Base-by-base conservation (phyloP, 2,888 invertebrate genomes). In the Parapristionchus giblindavisi region DNA sequence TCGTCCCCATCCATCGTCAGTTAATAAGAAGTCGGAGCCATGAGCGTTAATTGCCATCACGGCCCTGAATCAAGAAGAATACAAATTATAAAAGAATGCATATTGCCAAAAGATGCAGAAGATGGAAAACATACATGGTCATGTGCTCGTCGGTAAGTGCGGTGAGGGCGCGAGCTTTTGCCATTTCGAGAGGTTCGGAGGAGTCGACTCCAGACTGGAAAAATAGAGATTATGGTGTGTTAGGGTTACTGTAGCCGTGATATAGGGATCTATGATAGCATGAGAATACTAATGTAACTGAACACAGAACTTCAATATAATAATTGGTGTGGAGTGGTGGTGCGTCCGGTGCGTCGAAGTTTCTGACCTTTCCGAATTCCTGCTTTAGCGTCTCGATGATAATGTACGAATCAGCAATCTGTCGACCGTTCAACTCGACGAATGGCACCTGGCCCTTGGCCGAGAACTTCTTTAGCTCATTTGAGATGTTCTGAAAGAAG, bases 341-440 rank as follows among this genome's bases (percentile, higher is more conserved):
- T n/a, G n/a, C n/a, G n/a, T n/a, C n/a, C n/a, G n/a, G n/a, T n/a
- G n/a, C n/a, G n/a, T n/a, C n/a, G n/a, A n/a, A n/a, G 4, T 29
- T 61, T 36, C 34, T 36, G 21, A 65, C 40, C 29, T 51, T 52
- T 29, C 34, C 34, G 54, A 72, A 72, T 14, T 72, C 70, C 43
- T 72, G 6, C 3, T 11, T 72, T 24, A 86, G 77, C 48, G 79
- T 66, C 3, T 80, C 82, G 29, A 96, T 93, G 87, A 96, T 95
- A 86, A 94, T 92, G 80, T 93, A 92, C 88, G 94, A 94, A 90
- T 96, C 96, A 66, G 95, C 93, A 82, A 95, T 93, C 90, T 96
- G 95, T 88, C 94, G 94, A 60, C 96, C 96, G 89, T 97, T 96
- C 78, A 96, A 89, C 89, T 96, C 95, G 83, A 97, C 92, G 90